Base-by-base conservation (phyloP, 2,888 invertebrate genomes). In the Drosophila koepferae region DNA sequence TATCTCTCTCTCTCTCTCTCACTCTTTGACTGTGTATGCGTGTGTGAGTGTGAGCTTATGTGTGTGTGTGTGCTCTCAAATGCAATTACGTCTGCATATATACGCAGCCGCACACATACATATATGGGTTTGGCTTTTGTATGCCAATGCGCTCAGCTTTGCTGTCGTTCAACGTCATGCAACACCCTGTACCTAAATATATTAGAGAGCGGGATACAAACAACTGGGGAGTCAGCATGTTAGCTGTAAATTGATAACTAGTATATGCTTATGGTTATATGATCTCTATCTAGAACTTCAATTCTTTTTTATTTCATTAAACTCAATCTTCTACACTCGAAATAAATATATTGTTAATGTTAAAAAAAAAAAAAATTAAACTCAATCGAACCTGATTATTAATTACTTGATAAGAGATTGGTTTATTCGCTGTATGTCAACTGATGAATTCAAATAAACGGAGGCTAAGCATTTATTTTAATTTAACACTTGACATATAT, bases 61-160 rank as follows among this genome's bases (percentile, higher is more conserved):
- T 64, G 53, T 59, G 53, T 70, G 38, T 62, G 36, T 63, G 36
- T 63, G 23, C 4, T 66, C 43, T 58, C 60, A 65, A 86, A 86
- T 86, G 89, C 87, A 86, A 86, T 86, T 86, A 89, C 79, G 77
- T 58, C 71, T 71, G 56, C 60, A 71, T 40, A 54, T 61, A 58
- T 20, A 69, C 41, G 48, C 40, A 63, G 28, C 48, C 28, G 58
- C 16, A 46, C 46, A 67, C 54, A 61, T 49, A 71, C 38, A 40
- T 68, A 40, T 68, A 68, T 54, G 54, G 55, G 46, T 61, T 54
- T 74, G 72, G 68, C 74, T 62, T 82, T 80, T 80, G 64, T 82
- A 67, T 78, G 80, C 65, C 83, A 79, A 77, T 82, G 80, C 67
- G 80, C 72, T 73, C 64, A 69, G 79, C 63, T 55, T 74, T 67